phyloP scores from a whole-genome alignment of 1,140 invertebrate genomes.

The Atta colombica region DNA sequence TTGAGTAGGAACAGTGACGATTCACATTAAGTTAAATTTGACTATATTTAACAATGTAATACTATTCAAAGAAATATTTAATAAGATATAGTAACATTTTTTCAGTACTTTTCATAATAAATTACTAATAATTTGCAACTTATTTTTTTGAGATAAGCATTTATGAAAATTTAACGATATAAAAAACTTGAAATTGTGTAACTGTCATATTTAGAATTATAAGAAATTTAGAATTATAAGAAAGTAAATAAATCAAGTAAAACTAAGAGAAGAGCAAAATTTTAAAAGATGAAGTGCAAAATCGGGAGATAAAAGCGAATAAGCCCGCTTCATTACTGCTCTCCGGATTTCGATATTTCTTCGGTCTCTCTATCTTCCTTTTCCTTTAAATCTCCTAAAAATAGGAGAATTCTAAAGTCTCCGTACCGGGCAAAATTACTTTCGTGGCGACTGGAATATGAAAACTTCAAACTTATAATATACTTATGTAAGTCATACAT shows the following conservation, averaged over 20 bases:
- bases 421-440: slow-evolving; percentile 28
- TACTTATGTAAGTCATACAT: slow-evolving; percentile 30
- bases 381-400: slow-evolving; percentile 32
- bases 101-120: not conserved
- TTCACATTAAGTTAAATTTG: no score
- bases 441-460: slow-evolving; percentile 31
- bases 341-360: slow-evolving; percentile 21
- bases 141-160: not conserved
- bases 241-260: not conserved
- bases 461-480: slow-evolving; percentile 14
- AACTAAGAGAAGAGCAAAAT: slow-evolving; percentile 23
- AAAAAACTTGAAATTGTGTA: not conserved
- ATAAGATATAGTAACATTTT: no score
- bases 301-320: slow-evolving; percentile 28
- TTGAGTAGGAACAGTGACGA: no score
- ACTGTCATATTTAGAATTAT: not conserved
- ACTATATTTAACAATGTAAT: no score
- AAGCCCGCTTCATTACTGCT: slow-evolving; percentile 25
- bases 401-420: not conserved
- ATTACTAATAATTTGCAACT: not conserved
- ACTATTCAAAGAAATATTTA: no score
- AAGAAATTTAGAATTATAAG: not conserved
- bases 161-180: not conserved
- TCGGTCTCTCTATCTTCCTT: not conserved
- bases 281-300: not conserved